Conservation (phyloP, 2,888 invertebrate species). For the Pheosia gnoma region DNA sequence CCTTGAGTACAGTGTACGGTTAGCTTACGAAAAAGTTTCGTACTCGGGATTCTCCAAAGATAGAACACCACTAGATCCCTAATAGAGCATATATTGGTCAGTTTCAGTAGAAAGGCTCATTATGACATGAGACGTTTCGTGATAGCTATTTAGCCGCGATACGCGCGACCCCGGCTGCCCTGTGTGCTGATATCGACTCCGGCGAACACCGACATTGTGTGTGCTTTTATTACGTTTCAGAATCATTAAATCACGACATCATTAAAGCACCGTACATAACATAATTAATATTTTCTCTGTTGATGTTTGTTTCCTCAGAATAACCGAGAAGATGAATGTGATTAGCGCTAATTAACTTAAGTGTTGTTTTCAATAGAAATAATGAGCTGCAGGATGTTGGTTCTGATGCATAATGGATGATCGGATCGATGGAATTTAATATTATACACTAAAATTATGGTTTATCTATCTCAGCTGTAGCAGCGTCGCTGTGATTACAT, state of each 20-base stretch:
- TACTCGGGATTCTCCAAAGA: no score
- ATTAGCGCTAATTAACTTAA: background rate
- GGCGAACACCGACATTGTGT: constrained; percentile 35
- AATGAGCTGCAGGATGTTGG: background rate
- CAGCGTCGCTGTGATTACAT: no score
- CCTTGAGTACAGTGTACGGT: no score
- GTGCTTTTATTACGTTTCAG: constrained; percentile 40
- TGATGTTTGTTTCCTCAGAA: background rate
- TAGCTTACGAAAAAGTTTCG: no score
- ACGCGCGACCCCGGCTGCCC: constrained; percentile 56
- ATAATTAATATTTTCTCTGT: constrained; percentile 12
- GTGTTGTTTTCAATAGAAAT: background rate
- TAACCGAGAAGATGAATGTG: background rate
- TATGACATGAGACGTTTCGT: constrained; percentile 25
- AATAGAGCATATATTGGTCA: background rate
- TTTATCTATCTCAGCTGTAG: no score
- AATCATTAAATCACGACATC: constrained; percentile 30
- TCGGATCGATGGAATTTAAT: background rate
- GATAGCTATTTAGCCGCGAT: constrained; percentile 39
- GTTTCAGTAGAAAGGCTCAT: constrained; percentile 38
- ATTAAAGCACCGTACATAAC: constrained; percentile 14
- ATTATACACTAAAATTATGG: background rate
- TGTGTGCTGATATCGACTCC: constrained; percentile 43
- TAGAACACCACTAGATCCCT: no score
- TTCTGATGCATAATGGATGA: background rate